Base-by-base conservation (phyloP, 37 sponge, comb jelly and placozoan genomes). In the Aplysina aerophoba region DNA sequence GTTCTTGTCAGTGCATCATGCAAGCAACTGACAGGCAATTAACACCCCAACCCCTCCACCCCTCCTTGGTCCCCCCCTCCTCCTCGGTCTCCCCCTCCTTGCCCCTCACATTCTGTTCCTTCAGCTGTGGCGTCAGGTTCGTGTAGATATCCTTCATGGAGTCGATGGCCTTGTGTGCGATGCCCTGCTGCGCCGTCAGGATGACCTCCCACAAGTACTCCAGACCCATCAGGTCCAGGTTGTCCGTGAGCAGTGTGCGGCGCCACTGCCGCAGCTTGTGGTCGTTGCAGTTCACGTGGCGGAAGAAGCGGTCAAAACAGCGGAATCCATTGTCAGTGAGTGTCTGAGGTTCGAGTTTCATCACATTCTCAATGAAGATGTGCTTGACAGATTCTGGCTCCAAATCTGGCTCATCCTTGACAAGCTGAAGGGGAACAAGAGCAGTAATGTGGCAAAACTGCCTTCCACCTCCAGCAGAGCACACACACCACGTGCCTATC, bases 171-270 rank as follows among this genome's bases (percentile, higher is more conserved):
- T 90, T 92, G 74, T 87, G 54, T 25, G 89, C 95, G 31, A 97
- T 90, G 50, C 58, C 61, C 25, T 97, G 93, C 67, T 89, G 85
- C 30, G 88, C 87, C 21, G 83, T 65, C 60, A 97, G 85, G 25
- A 97, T 88, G 11, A 90, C 88, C 81, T 90, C 84, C 97, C 97
- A 97, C 21, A 97, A 87, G 77, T 97, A 95, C 27, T 97, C 93
- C 31, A 97, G 72, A 3, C 97, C 95, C 27, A 94, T 61, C 61
- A 97, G 84, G 55, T 92, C 94, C 63, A 93, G 69, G 50, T 80
- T 90, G 59, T 94, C 90, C 15, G 97, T 96, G 31, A 91, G 68
- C 33, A 91, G 88, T 0, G 55, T 86, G 35, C 94, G 63, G 20
- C 89, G 79, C 90, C 91, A 91, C 25, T 82, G 72, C 0, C 81